A percentile compares a stretch with the other conserved stretches of the same genome.
phyloP scores from a whole-genome alignment of 2,888 invertebrate species.

The Hipparchia semele region DNA sequence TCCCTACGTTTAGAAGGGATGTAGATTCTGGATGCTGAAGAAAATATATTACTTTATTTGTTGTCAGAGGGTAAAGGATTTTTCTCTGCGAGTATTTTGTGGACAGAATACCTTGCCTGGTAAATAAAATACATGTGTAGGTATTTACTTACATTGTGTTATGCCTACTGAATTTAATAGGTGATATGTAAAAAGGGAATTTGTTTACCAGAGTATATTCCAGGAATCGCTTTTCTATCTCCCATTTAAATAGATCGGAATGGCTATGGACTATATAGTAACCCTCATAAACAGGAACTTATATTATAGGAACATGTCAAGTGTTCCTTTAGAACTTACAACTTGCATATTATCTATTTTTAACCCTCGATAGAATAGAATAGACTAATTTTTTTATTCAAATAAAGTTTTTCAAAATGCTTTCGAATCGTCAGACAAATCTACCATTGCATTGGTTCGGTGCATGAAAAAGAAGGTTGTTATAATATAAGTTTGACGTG shows the following conservation, averaged over 20 bases:
- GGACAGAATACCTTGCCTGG: background rate
- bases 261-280: too few relatives aligned
- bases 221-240: background rate
- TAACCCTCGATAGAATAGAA: too few relatives aligned
- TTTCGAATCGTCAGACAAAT: too few relatives aligned
- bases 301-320: too few relatives aligned
- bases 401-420: too few relatives aligned
- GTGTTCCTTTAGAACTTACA: background rate
- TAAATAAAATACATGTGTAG: background rate
- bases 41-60: slow-evolving; percentile 3
- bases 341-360: background rate
- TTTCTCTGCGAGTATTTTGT: background rate
- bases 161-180: background rate
- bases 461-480: too few relatives aligned
- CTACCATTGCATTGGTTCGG: too few relatives aligned
- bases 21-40: slow-evolving; percentile 2
- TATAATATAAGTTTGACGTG: too few relatives aligned
- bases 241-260: too few relatives aligned
- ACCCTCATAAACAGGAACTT: too few relatives aligned
- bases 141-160: background rate
- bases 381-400: too few relatives aligned
- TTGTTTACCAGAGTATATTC: background rate
- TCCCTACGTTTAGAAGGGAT: background rate
- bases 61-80: background rate
- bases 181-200: background rate